phyloP scores from a whole-genome alignment of 2,888 invertebrate genomes.

The Brachypalpus laphriformis region DNA sequence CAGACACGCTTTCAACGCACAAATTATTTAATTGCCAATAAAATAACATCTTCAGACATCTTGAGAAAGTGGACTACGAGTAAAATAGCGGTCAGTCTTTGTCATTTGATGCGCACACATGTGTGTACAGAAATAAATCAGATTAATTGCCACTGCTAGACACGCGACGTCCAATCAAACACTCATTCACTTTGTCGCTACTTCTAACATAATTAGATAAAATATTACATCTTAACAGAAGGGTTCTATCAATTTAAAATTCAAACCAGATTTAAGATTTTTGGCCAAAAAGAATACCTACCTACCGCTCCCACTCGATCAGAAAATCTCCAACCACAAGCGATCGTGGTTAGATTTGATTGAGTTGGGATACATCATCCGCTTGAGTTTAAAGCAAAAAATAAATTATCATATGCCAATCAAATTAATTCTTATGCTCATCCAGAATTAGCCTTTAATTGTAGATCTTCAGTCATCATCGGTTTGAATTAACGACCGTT shows the following conservation, averaged over 20 bases:
- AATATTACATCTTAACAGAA: neutral
- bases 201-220: slow-evolving; percentile 3
- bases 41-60: neutral
- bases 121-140: neutral
- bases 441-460: neutral
- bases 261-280: neutral
- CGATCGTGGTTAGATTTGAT: no score
- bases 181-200: neutral
- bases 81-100: neutral
- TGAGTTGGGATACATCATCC: neutral
- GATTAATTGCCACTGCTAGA: slow-evolving; percentile 8
- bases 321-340: neutral
- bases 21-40: neutral
- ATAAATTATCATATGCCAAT: neutral
- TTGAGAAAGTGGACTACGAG: neutral
- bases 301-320: neutral
- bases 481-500: neutral
- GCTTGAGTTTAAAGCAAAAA: neutral
- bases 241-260: slow-evolving; percentile 3
- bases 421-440: neutral
- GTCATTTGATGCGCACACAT: no score
- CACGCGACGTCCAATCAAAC: slow-evolving; percentile 22
- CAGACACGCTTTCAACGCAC: neutral
- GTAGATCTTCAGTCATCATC: neutral
- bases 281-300: neutral